Base-by-base conservation (phyloP, 2,888 invertebrate genomes). In the Harpalus rubripes region DNA sequence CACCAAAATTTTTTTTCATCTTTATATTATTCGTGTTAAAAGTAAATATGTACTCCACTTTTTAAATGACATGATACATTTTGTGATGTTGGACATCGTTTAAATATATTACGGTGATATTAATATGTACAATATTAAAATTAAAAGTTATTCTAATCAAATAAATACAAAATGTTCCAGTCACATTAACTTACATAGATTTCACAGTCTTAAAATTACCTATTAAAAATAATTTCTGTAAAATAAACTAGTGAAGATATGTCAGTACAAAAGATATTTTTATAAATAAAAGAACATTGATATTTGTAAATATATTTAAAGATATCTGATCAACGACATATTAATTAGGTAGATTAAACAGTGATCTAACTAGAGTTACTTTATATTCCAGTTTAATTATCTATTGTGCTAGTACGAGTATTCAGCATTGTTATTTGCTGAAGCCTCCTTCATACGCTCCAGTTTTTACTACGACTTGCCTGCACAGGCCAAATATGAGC, bases 131-230 rank as follows among this genome's bases (percentile, higher is more conserved):
- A 81, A 7, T 22, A 16, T 81, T 41, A 68, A 56, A 68, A 22
- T n/a, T 81, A 81, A 68, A 81, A 41, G 12, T 56, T 44, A 74
- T 18, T 74, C 72, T 68, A 68, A 65, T 7, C 18, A 81, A 68
- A 81, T 81, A 81, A 81, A 81, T 81, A 81, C 68, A 68, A 56
- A 74, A 7, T 74, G 52, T 74, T 74, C 72, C 72, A 74, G 72
- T 74, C 72, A 18, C 18, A 41, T 68, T 74, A 74, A 74, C 52
- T 41, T 74, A 74, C 72, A 74, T 44, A 18, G 72, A 78, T 56
- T 82, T 82, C 56, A 78, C 84, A 84, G 84, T 84, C 84, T 84
- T 83, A 59, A 83, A 76, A 59, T 56, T 84, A 16, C 39, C 76
- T 63, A 78, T 52, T 61, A 74, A 82, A 82, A 58, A 65, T 74